These are phyloP conservation scores for Atlantisia rogersi DNA, from an alignment of 2,113 vertebrate genomes.

Conservation along the genomic window DNA sequence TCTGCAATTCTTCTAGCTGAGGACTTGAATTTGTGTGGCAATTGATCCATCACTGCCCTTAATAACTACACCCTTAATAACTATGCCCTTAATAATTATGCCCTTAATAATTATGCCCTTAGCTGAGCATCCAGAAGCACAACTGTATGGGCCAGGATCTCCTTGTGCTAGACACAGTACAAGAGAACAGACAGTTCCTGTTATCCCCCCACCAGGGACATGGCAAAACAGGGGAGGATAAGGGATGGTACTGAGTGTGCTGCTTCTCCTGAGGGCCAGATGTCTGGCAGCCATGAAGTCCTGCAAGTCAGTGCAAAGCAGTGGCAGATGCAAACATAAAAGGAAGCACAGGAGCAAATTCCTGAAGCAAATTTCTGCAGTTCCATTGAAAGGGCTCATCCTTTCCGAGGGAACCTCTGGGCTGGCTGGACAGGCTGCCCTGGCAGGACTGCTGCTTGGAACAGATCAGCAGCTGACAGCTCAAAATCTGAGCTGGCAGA, in stretches of 20 bases:
- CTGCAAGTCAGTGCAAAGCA: background rate
- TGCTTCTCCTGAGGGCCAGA: background rate
- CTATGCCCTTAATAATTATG: background rate
- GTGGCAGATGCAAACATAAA: background rate
- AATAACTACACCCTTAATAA: background rate
- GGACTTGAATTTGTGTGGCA: background rate
- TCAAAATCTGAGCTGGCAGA: background rate
- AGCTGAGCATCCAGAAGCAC: background rate
- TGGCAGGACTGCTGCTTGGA: background rate
- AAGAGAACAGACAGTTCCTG: background rate
- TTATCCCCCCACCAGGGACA: too few species aligned
- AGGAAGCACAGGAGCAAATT: background rate
- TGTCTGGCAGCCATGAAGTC: background rate
- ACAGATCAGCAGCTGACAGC: background rate
- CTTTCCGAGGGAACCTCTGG: background rate
- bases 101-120: background rate
- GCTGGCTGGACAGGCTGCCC: background rate
- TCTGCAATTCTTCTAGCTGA: background rate
- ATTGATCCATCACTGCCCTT: background rate
- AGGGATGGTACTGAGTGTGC: background rate
- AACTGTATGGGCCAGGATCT: background rate
- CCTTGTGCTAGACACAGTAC: too few species aligned
- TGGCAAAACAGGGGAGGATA: background rate
- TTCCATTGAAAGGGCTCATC: background rate
- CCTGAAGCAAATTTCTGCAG: background rate